Base-by-base conservation (phyloP, 2,797 vertebrate species). In the Toxotes lorentzi region DNA sequence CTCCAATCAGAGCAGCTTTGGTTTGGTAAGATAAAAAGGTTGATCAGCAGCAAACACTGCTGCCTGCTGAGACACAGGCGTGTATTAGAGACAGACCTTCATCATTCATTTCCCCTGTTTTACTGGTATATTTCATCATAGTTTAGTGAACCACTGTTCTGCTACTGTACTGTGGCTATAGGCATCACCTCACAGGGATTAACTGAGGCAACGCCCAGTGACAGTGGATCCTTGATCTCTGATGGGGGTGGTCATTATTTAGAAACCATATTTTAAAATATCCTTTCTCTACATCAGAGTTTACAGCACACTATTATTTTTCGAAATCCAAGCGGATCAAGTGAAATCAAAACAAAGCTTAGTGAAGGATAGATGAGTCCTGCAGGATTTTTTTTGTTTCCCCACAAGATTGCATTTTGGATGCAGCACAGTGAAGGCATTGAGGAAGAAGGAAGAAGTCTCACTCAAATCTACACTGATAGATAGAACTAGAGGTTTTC, bases 381-480 rank as follows among this genome's bases (percentile, higher is more conserved):
- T 53, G 24, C 24, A 23, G 12, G 16, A 9, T 54, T 57, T 66
- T n/a, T 48, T 41, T 48, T 41, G 2, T 27, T 3, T 27, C 3
- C 27, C 14, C 64, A 10, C 5, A 9, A 14, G 30, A 74, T 61
- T 56, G 21, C 27, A 54, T 79, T 75, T 32, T 63, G 73, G 64
- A 83, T 54, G 10, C 41, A 45, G 57, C 47, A 84, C 70, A 83
- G 71, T 67, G 70, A 47, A 48, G 4, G 43, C 66, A 86, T 64
- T 84, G 54, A 81, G 79, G 61, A 70, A 23, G 45, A 21, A n/a
- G n/a, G n/a, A n/a, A n/a, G n/a, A 3, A 27, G 3, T 27, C 27
- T 27, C 27, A 27, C 27, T 27, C 27, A 27, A 27, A 27, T 45
- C 47, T 50, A n/a, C 47, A n/a, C 21, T 50, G 47, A 50, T n/a